Evolutionary conservation across 2,888 invertebrate genomes (phyloP).

Genomic region (Drosophila borealis): DNA sequence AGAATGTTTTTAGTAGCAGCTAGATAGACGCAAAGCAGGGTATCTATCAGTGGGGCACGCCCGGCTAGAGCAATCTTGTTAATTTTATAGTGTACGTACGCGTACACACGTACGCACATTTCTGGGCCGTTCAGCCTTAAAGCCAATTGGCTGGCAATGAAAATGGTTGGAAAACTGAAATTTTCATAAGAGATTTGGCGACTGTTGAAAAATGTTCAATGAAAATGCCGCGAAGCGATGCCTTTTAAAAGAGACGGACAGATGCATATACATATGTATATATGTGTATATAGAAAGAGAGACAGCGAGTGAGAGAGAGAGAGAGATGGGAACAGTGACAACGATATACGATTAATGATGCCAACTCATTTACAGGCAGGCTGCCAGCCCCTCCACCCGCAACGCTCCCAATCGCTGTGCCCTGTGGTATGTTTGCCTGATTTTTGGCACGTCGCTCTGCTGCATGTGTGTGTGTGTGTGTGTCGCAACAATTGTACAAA

Average conservation of each 20-base stretch:
- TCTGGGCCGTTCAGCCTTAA: constrained; percentile 17
- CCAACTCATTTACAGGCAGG: constrained; percentile 54
- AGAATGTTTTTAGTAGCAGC: too few species aligned
- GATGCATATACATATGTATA: neutral
- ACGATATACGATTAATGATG: constrained; percentile 35
- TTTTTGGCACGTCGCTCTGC: constrained; percentile 65
- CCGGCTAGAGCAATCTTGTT: too few species aligned
- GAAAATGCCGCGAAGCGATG: neutral
- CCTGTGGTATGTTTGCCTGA: constrained; percentile 57
- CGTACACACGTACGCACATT: constrained; percentile 3
- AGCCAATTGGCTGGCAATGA: constrained; percentile 49
- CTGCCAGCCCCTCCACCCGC: neutral
- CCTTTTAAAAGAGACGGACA: constrained; percentile 2
- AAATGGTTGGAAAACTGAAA: constrained; percentile 24
- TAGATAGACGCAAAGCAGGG: too few species aligned
- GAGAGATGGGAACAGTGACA: constrained; percentile 21
- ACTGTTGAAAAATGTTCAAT: constrained; percentile 13
- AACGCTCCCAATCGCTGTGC: neutral
- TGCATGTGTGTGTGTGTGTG: constrained; percentile 15
- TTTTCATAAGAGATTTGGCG: constrained; percentile 9
- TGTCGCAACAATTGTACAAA: constrained; percentile 43
- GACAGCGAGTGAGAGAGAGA: neutral
- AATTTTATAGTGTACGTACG: too few species aligned
- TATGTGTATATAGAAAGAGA: neutral
- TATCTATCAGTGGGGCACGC: too few species aligned